Base-by-base conservation (phyloP, 2,797 vertebrate genomes). In the Poecilia velifera region DNA sequence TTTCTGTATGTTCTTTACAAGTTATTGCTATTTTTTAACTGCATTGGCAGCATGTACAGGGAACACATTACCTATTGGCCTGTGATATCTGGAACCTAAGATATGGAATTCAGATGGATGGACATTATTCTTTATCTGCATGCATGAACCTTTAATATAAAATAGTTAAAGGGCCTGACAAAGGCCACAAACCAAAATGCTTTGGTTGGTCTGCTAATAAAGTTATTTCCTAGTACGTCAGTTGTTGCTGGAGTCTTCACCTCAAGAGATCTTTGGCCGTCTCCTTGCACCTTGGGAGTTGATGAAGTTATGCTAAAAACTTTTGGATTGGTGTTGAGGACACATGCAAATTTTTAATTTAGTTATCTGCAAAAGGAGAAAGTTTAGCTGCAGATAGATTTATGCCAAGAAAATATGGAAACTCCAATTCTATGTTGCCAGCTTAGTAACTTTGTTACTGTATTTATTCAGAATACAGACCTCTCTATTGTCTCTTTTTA, bases 1-100 rank as follows among this genome's bases (percentile, higher is more conserved):
- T 78, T 78, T 74, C 47, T 68, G 64, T 90, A 76, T 82, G 78
- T 82, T 43, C 68, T 80, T 71, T 45, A 71, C 41, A 6, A 45
- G 25, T 71, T 14, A 71, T 45, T 45, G 25, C 12, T 14, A n/a
- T n/a, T 41, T 70, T 70, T 70, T 2, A 18, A 25, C 39, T 39
- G 9, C 36, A 68, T n/a, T 45, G 25, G 39, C 5, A 45, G 41
- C 68, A 25, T 68, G 64, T 68, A 12, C 36, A 68, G 20, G 43
- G 13, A 28, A 25, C 25, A 71, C 41, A 14, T 28, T 12, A 43
- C 41, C 25, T 71, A 41, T 43, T 45, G 22, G 22, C 13, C 13
- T 71, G 39, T 70, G 4, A 70, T 43, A 43, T 25, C 39, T 70
- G 13, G 41, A n/a, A 28, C 25, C 10, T 45, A 13, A 8, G 41